phyloP scores from a whole-genome alignment of 53 echinoderm and acorn worm species.

The Echinarachnius parma region DNA sequence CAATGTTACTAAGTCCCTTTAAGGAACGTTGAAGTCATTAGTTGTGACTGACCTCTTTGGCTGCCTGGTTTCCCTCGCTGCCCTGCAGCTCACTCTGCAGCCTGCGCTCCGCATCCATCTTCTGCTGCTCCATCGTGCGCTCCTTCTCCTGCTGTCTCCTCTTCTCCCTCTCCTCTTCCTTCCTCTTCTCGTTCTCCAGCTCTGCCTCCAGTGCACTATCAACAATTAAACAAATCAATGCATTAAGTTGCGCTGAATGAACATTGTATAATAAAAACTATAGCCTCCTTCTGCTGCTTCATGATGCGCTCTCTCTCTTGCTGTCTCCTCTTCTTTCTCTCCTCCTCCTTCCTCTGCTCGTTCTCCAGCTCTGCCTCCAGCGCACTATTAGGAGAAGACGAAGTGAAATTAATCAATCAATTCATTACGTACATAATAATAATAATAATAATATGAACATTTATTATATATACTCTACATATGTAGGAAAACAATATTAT shows the following conservation, averaged over 20 bases:
- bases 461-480: too few relatives aligned
- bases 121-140: constrained; percentile 73
- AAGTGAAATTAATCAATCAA: too few relatives aligned
- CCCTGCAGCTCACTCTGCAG: constrained; percentile 73
- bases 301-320: constrained; percentile 51
- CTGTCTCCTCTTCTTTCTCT: constrained; percentile 59
- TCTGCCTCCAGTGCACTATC: constrained; percentile 73
- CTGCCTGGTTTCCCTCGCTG: constrained; percentile 68
- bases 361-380: constrained; percentile 77
- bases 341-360: constrained; percentile 72
- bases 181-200: constrained; percentile 65
- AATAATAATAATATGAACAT: too few relatives aligned
- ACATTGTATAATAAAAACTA: too few relatives aligned
- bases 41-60: constrained; percentile 75
- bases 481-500: too few relatives aligned
- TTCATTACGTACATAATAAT: too few relatives aligned
- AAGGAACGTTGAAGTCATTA: too few relatives aligned
- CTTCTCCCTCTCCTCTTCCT: constrained; percentile 70
- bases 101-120: constrained; percentile 75
- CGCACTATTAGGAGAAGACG: constrained; percentile 51
- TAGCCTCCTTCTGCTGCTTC: constrained; percentile 83
- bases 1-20: too few relatives aligned
- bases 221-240: too few relatives aligned
- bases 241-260: too few relatives aligned
- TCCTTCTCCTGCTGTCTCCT: constrained; percentile 55